Base-by-base conservation (phyloP, 2,797 vertebrate genomes). In the Channa striata region DNA sequence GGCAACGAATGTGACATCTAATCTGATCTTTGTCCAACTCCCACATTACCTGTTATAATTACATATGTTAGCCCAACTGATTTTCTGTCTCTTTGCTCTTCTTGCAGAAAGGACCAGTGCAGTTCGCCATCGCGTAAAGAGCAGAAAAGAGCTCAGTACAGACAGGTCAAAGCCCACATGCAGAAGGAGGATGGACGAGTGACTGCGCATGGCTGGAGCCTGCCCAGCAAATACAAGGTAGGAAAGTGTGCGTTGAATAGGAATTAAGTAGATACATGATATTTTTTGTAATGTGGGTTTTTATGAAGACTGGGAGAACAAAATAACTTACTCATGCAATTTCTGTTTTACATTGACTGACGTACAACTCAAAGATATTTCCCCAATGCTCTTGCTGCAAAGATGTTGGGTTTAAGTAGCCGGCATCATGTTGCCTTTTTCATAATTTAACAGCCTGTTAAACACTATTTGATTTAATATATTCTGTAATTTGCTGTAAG, bases 121-220 rank as follows among this genome's bases (percentile, higher is more conserved):
- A 93, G 93, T 63, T 94, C 93, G 19, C 87, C 91, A 2, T 94
- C 96, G 0, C 96, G 97, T n/a, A 95, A 96, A 0, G 98, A 99
- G 83, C 96, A 98, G 92, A 98, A 98, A 80, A 95, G 96, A 0
- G 97, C 96, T 54, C 98, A 99, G 87, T 99, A 99, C 90, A 94
- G 96, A 53, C 97, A 99, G 87, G 97, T 99, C 46, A 97, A 97
- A 36, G 97, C 97, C 74, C 97, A 99, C 0, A 96, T 99, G 91
- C 95, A 97, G 75, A 98, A 97, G 0, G 97, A 99, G 1, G 98
- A 99, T 0, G 97, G 97, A 43, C 89, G 96, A 1, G 79, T 98
- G 68, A 97, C 96, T 49, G 96, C 96, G 1, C 98, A 97, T 0
- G 98, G 98, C 69, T 99, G 98, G 98, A 99, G 98, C 84, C 94